Base-by-base conservation (phyloP, 92 coral and sea anemone species). In the Epizoanthus fatuus region DNA sequence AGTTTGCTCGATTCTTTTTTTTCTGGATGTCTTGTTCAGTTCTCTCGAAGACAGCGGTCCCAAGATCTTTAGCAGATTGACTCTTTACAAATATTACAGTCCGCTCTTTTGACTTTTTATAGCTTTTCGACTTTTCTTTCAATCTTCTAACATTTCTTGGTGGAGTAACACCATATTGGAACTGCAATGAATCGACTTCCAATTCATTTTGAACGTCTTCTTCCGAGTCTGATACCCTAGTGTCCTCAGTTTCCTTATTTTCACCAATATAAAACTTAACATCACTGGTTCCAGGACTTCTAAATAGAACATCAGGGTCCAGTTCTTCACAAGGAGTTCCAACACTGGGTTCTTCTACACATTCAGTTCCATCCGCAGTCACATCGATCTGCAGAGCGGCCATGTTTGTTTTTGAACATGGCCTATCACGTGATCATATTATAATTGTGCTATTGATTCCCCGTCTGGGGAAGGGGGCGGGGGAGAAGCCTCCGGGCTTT, bases 111-210 rank as follows among this genome's bases (percentile, higher is more conserved):
- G 58, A 81, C 45, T 60, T 77, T 60, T 77, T 77, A 22, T 55
- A 77, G 58, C 89, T 92, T 81, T 81, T 86, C 29, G 81, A 82
- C 37, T 75, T 89, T 72, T 92, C 98, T 79, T 94, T 94, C 54
- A 57, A 77, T 58, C 98, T 80, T 84, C 98, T 86, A n/a, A 87
- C 79, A 81, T 94, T 89, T 85, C 98, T 84, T 16, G 98, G 98
- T 54, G 98, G 98, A 83, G 98, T 94, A 8, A 68, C 80, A 7
- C 98, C 98, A 39, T 77, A 77, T 12, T 77, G 82, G 54, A 60
- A 62, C 56, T 76, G 81, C 81, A 76, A 76, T 3, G 87, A 59
- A 12, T 80, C 75, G 16, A 49, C 75, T 64, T 81, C 84, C 9
- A 47, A 62, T 25, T 91, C 97, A 13, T 76, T 70, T 17, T 86